A percentile compares a stretch with the other conserved stretches of the same genome.
These are phyloP conservation scores for Pachypanchax playfairii DNA, from an alignment of 2,113 vertebrate genomes.

Conservation along the genomic window DNA sequence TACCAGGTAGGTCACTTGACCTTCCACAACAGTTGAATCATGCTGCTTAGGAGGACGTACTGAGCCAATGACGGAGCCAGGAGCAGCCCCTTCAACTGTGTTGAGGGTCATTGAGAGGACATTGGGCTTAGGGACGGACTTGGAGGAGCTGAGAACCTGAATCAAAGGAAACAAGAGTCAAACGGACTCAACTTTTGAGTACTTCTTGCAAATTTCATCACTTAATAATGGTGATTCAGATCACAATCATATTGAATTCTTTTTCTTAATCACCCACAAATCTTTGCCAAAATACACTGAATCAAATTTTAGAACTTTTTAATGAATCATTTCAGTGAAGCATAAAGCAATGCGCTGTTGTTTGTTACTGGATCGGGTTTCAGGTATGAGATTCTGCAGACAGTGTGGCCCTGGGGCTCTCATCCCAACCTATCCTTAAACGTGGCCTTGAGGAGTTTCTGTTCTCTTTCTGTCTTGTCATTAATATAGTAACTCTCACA, in stretches of 20 bases:
- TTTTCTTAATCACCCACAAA: neutral
- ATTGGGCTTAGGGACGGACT: conserved; percentile 77
- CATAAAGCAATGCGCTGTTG: conserved; percentile 7
- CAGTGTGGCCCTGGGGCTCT: conserved; percentile 24
- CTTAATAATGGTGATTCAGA: conserved; percentile 8
- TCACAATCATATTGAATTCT: neutral
- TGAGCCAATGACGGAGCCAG: conserved; percentile 89
- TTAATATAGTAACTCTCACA: conserved; percentile 51
- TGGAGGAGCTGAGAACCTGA: conserved; percentile 85
- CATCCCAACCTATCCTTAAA: conserved; percentile 42
- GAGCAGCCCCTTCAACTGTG: conserved; percentile 83
- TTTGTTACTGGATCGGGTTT: conserved; percentile 34
- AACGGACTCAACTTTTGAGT: neutral
- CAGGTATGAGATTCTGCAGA: conserved; percentile 31
- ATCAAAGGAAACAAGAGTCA: conserved; percentile 1
- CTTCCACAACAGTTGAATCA: conserved; percentile 43
- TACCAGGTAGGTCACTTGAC: conserved; percentile 87
- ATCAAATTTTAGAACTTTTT: conserved; percentile 15
- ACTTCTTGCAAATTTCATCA: conserved; percentile 9
- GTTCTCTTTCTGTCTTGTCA: conserved; percentile 56
- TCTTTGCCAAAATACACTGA: neutral
- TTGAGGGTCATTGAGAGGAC: conserved; percentile 84
- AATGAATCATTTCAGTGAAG: conserved; percentile 7
- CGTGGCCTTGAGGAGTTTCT: conserved; percentile 52
- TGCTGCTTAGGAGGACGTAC: conserved; percentile 71